Percentiles rank a stretch among this genome's conserved stretches.
These are phyloP conservation scores for Artemia sp. DNA, from an alignment of 2,888 invertebrate genomes.

Conservation along the genomic window DNA sequence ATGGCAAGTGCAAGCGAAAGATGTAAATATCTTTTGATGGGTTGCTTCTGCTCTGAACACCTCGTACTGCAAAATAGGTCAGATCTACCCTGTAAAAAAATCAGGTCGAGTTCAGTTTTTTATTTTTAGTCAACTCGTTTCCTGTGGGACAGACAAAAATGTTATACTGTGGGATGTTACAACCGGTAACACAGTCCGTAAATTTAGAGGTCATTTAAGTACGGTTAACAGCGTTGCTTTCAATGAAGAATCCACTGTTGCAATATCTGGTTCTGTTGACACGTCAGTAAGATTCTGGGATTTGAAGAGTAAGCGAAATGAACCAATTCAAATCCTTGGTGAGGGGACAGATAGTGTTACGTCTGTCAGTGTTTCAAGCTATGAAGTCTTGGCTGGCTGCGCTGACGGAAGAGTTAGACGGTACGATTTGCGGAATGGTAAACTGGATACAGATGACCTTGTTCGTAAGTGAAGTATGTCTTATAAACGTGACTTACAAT, in stretches of 20 bases:
- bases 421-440: slow-evolving; percentile 79
- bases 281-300: slow-evolving; percentile 89
- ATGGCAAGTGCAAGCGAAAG: too few relatives aligned
- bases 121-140: slow-evolving; percentile 53
- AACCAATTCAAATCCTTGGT: slow-evolving; percentile 57
- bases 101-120: too few relatives aligned
- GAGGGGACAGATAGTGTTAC: slow-evolving; percentile 78
- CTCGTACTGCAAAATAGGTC: too few relatives aligned
- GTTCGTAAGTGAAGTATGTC: slow-evolving; percentile 41
- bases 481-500: slow-evolving; percentile 21
- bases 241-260: slow-evolving; percentile 86
- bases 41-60: too few relatives aligned
- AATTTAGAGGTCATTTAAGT: slow-evolving; percentile 73
- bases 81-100: too few relatives aligned
- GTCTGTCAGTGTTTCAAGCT: slow-evolving; percentile 50
- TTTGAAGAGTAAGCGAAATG: slow-evolving; percentile 41
- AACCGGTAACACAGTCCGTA: slow-evolving; percentile 63
- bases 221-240: slow-evolving; percentile 67
- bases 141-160: slow-evolving; percentile 78
- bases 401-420: slow-evolving; percentile 69
- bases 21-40: too few relatives aligned
- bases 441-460: slow-evolving; percentile 61
- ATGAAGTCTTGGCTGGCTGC: slow-evolving; percentile 76
- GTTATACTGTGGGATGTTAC: slow-evolving; percentile 91
- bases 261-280: slow-evolving; percentile 82